Conservation (phyloP, 2,888 invertebrate genomes). For the Branchipolynoe longqiensis region DNA sequence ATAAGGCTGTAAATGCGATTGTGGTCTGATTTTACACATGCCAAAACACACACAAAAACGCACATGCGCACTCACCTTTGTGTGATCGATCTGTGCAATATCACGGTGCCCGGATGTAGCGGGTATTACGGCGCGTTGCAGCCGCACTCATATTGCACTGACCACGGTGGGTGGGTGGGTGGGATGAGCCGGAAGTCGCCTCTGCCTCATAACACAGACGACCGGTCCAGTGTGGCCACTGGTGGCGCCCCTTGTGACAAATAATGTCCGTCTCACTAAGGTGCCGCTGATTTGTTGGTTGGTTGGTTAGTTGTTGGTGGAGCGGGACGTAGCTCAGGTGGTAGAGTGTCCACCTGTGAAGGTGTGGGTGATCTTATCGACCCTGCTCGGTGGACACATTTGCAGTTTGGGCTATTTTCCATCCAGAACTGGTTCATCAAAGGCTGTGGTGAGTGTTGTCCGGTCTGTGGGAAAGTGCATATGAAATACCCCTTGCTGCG, state of each 20-base stretch:
- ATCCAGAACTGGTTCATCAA: too few relatives aligned
- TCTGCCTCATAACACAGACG: not conserved
- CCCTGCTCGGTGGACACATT: too few relatives aligned
- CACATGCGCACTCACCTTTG: not conserved
- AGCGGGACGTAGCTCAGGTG: not conserved
- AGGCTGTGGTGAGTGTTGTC: too few relatives aligned
- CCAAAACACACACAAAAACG: too few relatives aligned
- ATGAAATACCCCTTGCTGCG: too few relatives aligned
- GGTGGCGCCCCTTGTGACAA: not conserved
- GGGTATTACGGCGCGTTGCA: conserved; percentile 50
- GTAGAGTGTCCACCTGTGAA: not conserved
- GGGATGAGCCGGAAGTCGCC: conserved; percentile 23
- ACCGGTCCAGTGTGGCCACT: not conserved
- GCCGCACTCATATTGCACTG: conserved; percentile 45
- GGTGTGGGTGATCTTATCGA: too few relatives aligned
- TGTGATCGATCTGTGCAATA: conserved; percentile 38
- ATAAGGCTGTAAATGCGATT: too few relatives aligned
- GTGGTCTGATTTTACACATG: too few relatives aligned
- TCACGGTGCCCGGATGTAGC: conserved; percentile 37
- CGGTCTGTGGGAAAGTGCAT: too few relatives aligned
- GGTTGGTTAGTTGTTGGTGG: not conserved
- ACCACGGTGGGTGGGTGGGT: conserved; percentile 39
- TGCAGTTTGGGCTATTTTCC: too few relatives aligned
- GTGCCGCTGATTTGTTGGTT: too few relatives aligned
- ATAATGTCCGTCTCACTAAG: too few relatives aligned